phyloP scores from a whole-genome alignment of 2,797 vertebrate genomes.

The Hydrophis major region DNA sequence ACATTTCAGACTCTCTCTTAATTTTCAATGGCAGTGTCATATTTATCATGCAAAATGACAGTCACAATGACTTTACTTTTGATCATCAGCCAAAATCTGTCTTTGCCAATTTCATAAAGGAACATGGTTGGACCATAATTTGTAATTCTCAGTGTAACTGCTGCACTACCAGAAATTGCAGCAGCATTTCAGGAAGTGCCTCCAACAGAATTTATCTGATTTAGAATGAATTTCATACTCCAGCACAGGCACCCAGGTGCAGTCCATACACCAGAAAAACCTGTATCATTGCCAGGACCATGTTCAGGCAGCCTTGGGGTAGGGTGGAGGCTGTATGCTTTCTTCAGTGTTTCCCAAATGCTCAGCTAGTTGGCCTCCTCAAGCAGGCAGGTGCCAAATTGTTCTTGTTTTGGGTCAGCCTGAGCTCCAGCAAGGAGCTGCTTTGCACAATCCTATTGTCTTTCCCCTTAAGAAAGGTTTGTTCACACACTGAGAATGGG shows the following conservation, averaged over 20 bases:
- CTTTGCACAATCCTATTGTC: slow-evolving; percentile 25
- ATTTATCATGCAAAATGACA: not conserved
- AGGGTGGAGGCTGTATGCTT: not conserved
- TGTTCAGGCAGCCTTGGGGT: not conserved
- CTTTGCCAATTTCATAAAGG: not conserved
- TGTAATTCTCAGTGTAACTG: not conserved
- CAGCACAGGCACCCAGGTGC: not conserved
- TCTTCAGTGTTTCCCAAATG: not conserved
- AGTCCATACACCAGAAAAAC: not conserved
- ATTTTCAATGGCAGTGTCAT: not conserved
- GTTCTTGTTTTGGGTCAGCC: slow-evolving; percentile 58
- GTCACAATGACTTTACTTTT: not conserved
- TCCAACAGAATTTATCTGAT: not conserved
- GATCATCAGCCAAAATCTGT: not conserved
- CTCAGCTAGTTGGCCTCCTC: not conserved
- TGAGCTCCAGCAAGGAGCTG: slow-evolving; percentile 28
- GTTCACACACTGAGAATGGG: slow-evolving; percentile 19
- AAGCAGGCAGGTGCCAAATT: slow-evolving; percentile 42
- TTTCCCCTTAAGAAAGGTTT: not conserved
- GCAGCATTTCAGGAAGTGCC: not conserved
- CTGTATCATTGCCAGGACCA: not conserved
- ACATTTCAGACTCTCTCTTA: not conserved
- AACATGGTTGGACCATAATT: not conserved
- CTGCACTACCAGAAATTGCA: not conserved
- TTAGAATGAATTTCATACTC: not conserved